Evolutionary conservation across 2,113 vertebrate genomes (phyloP), one percentile per base, ranked within the genome.

Genomic region (Zosterops japonicus): DNA sequence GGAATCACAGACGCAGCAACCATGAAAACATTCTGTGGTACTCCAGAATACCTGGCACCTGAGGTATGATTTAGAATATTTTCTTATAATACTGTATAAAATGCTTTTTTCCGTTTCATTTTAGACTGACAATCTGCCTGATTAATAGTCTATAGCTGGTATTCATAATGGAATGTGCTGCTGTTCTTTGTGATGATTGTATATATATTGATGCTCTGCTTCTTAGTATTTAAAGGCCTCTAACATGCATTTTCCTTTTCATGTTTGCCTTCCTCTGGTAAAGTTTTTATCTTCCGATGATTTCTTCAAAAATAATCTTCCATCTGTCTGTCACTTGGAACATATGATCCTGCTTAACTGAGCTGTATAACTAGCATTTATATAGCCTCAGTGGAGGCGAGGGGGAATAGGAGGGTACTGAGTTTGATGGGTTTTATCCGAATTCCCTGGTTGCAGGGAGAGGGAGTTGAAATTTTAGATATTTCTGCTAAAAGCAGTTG

Each of bases 11-110:
- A 99, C n/a, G 98, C 99, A 96, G 99, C 99, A 93, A 99, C 99
- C 79, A 99, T 99, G 99, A 99, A 99, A 97, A 99, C 99, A 22
- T 99, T 99, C 98, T 99, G 99, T 97, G 99, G 99, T 42, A 99
- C 99, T 55, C 99, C 99, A 47, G 99, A 99, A 89, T 99, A 99
- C 93, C 98, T 99, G 87, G 99, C 99, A 33, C 99, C 99, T 1
- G 99, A 99, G 99, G 99, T 99, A 98, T 96, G 98, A 83, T 52
- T 63, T 94, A 77, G 75, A 92, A 47, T 88, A 74, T 80, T 92
- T 86, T 90, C 69, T 61, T 82, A 52, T 53, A 68, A 65, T 82
- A 10, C 23, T 55, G 19, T 83, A 25, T 75, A 55, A 93, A 92
- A 47, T 49, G 52, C 68, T 83, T 65, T 64, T 78, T 83, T 94